Conservation (phyloP, 2,113 vertebrate species). For the Ammodytes dubius region DNA sequence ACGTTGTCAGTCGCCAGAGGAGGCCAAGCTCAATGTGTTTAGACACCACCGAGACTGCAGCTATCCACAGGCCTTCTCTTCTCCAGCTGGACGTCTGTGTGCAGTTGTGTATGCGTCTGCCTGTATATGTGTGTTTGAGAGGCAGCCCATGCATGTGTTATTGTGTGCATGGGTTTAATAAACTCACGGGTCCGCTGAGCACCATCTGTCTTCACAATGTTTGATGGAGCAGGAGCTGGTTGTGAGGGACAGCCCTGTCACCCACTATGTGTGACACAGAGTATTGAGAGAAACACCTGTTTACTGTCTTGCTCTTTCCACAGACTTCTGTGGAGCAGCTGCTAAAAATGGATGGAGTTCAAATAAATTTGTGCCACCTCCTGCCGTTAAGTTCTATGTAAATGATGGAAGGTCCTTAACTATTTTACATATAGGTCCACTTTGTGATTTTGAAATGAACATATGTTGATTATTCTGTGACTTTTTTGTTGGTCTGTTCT, state of each 20-base stretch:
- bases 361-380: not conserved
- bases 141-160: conserved; percentile 33
- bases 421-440: not conserved
- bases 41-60: conserved; percentile 75
- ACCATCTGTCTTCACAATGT: conserved; percentile 78
- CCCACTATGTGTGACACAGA: conserved; percentile 66
- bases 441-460: not conserved
- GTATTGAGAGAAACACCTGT: conserved; percentile 73
- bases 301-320: conserved; percentile 49
- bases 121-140: conserved; percentile 20
- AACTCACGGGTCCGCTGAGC: conserved; percentile 70
- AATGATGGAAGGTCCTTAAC: not conserved
- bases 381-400: not conserved
- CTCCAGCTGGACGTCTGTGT: conserved; percentile 77
- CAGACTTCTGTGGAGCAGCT: conserved; percentile 32
- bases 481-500: too few species aligned
- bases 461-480: too few species aligned
- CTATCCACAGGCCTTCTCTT: conserved; percentile 66
- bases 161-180: conserved; percentile 57
- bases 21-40: conserved; percentile 69
- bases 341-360: conserved; percentile 33
- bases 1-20: conserved; percentile 79
- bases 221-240: conserved; percentile 70
- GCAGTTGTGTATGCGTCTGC: conserved; percentile 31
- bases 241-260: conserved; percentile 68